Conservation (phyloP, 2,797 vertebrate species). For the Lagorchestes hirsutus region DNA sequence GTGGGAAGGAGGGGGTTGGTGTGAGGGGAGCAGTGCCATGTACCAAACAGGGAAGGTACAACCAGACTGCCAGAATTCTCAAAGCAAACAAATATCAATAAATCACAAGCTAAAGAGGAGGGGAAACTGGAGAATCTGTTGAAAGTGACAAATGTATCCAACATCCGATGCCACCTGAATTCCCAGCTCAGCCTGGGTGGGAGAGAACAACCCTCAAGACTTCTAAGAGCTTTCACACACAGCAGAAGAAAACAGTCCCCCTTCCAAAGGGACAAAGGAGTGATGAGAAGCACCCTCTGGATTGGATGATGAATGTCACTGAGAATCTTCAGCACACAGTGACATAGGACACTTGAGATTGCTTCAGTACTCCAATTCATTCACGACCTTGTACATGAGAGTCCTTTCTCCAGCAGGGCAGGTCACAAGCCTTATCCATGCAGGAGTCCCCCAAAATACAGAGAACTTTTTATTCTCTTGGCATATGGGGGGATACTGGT, state of each 20-base stretch:
- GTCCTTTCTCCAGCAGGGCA: background rate
- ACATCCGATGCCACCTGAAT: conserved; percentile 64
- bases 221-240: conserved; percentile 67
- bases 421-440: background rate
- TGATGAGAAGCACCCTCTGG: conserved; percentile 73
- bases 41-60: background rate
- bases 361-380: background rate
- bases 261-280: conserved; percentile 73
- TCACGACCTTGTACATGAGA: background rate
- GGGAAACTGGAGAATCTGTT: conserved; percentile 24
- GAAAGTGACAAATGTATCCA: conserved; percentile 59
- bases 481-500: background rate
- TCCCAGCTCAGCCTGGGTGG: background rate
- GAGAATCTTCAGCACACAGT: background rate
- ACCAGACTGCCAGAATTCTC: conserved; percentile 58
- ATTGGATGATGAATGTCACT: conserved; percentile 67
- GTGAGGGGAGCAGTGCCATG: background rate
- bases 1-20: conserved; percentile 7
- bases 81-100: conserved; percentile 69
- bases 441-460: background rate
- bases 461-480: background rate
- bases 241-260: conserved; percentile 73
- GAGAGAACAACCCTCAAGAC: conserved; percentile 39
- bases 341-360: background rate
- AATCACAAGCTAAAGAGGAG: conserved; percentile 43